Base-by-base conservation (phyloP, 64 coral and sea anemone species). In the Catalaphyllia jardinei region DNA sequence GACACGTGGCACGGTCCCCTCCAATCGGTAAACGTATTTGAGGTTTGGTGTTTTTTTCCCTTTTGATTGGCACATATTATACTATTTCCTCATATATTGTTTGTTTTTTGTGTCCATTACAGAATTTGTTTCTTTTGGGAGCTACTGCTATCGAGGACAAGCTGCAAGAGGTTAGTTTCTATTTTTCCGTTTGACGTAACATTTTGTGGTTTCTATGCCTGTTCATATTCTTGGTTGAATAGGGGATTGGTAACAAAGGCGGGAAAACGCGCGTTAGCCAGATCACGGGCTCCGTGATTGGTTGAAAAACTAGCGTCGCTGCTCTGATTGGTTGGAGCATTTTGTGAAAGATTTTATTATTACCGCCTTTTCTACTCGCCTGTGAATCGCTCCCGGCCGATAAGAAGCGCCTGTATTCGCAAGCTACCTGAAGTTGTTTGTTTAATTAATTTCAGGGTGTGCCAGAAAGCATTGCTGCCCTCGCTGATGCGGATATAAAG, bases 101-200 rank as follows among this genome's bases (percentile, higher is more conserved):
- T 80, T 51, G 25, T 60, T 69, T 67, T 69, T 19, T 16, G 8
- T 46, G 4, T 46, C 3, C 4, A 46, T 46, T 46, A 72, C 79
- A 99, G 97, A 95, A 99, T 81, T 87, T 99, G 88, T 99, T 99
- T 52, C 88, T 99, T n/a, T 80, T 99, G 46, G 97, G 97, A 50
- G 93, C 97, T 77, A 99, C 97, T 76, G 97, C 97, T 15, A 99
- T 99, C 71, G 97, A 99, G 76, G 97, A 99, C 88, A 99, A 99
- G 60, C 86, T 99, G 2, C 97, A 99, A 73, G 88, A 91, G 87
- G 96, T 98, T 27, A 69, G 65, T 69, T 69, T 25, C 0, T n/a
- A 67, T 69, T 27, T n/a, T 11, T 24, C 10, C 4, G 4, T 10
- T 69, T 69, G n/a, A 11, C 65, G 65, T 27, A 69, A 69, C 8